Base-by-base conservation (phyloP, 30 jellyfish, hydroid and myxozoan genomes). In the Calvadosia cruxmelitensis region DNA sequence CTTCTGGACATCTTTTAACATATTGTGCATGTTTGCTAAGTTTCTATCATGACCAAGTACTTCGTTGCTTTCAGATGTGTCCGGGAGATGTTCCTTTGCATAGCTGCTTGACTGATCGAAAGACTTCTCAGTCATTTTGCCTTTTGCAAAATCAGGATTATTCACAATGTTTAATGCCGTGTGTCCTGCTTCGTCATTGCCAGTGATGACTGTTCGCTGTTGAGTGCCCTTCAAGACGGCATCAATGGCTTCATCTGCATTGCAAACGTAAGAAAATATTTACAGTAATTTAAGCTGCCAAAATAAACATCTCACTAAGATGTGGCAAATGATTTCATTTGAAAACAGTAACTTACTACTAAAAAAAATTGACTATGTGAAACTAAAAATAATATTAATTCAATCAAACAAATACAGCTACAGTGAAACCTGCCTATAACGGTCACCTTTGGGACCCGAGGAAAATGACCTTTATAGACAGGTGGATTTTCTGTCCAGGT, bases 11-110 rank as follows among this genome's bases (percentile, higher is more conserved):
- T 67, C 73, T 27, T 78, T 83, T 31, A 71, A 85, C 29, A 67
- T 85, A 50, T 72, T 82, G 32, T 72, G 82, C 27, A 91, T 73
- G 49, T 91, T 76, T 50, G 71, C 95, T 23, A 91, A 75, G 67
- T 91, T 91, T 63, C 99, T 73, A 68, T 91, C 99, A 65, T 91
- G 83, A 10, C 99, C 99, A 69, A 53, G 83, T 29, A 91, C 95
- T 68, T 82, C 91, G 35, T 92, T 69, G 67, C 93, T 91, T 69
- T 91, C 93, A 23, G 92, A 87, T 35, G 42, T 83, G 62, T 83
- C 93, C 28, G 79, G 52, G 29, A 81, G 33, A 57, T 68, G 57
- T 13, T 70, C 52, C 32, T 66, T 13, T 33, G 57, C 84, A 20
- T 42, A 5, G 20, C 57, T 20, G 15, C 57, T 20, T 42, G 20